phyloP scores from a whole-genome alignment of 2,888 invertebrate species.

The Apotomis capreana region DNA sequence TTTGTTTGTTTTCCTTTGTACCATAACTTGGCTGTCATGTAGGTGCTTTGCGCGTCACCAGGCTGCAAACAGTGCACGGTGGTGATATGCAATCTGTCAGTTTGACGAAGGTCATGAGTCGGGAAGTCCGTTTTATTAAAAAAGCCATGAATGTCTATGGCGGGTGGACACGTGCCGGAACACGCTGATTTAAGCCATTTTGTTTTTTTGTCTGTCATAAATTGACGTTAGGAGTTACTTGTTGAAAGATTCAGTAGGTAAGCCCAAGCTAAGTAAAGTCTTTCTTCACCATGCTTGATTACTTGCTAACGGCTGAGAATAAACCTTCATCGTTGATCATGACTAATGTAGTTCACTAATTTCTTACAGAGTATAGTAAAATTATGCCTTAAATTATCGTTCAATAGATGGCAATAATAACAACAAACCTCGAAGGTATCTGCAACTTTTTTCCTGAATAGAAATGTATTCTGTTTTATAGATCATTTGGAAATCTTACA shows the following conservation, averaged over 20 bases:
- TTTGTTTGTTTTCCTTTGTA: conserved; percentile 14
- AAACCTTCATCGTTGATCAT: too few species aligned
- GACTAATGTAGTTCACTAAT: too few species aligned
- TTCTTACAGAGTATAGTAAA: too few species aligned
- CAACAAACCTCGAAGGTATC: too few species aligned
- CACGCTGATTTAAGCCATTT: conserved; percentile 61
- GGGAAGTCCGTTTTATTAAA: conserved; percentile 36
- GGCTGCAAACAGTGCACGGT: conserved; percentile 61
- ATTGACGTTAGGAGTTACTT: conserved; percentile 34
- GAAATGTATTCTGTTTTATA: too few species aligned
- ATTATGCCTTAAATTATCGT: too few species aligned
- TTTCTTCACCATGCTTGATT: too few species aligned
- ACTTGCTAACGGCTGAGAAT: too few species aligned
- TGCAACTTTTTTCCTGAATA: too few species aligned
- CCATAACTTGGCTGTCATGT: conserved; percentile 13
- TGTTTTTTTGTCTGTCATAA: conserved; percentile 53
- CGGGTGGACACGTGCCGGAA: conserved; percentile 71
- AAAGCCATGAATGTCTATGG: conserved; percentile 44
- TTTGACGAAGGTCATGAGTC: conserved; percentile 77
- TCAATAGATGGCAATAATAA: too few species aligned
- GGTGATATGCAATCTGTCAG: conserved; percentile 78
- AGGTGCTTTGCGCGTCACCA: conserved; percentile 44
- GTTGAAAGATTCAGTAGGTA: too few species aligned
- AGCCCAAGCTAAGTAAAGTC: not conserved
- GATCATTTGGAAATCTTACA: too few species aligned